These are phyloP conservation scores for rabbit (Oryctolagus cuniculus) DNA, from an alignment of 2,113 vertebrate species.

Conservation along the genomic window mOryCun1.1 NC_091443.1:77788501-77789000, in stretches of 20 bases:
- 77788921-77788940: background rate
- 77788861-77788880: background rate
- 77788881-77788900: background rate
- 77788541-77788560: background rate
- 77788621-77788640: background rate
- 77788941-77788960: background rate
- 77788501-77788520: background rate
- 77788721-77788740: background rate
- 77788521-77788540: background rate
- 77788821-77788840: background rate
- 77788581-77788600: background rate
- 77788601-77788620: background rate
- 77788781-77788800: background rate
- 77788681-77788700: background rate
- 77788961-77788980: background rate
- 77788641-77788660: background rate
- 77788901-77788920: background rate
- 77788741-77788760: background rate
- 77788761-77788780: background rate
- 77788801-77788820: background rate
- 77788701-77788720: background rate
- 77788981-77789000: background rate
- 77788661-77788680: background rate
- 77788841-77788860: background rate
- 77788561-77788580: background rate